phyloP scores from a whole-genome alignment of 2,113 vertebrate species.

The Limanda limanda region DNA sequence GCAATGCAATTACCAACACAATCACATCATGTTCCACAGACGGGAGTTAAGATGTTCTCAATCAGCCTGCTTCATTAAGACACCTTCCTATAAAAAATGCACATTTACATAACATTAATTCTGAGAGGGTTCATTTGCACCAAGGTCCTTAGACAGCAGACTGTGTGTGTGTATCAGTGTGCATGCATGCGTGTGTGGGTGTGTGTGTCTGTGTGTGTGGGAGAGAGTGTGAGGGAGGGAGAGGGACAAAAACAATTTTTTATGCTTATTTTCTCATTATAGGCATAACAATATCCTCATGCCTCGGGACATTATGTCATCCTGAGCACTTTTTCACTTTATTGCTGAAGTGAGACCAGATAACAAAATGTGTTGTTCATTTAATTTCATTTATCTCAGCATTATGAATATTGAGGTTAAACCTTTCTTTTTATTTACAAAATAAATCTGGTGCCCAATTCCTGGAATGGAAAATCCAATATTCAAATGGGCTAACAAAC shows the following conservation, averaged over 20 bases:
- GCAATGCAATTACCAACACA: slow-evolving; percentile 75
- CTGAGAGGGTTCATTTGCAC: slow-evolving; percentile 38
- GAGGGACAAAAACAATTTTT: not conserved
- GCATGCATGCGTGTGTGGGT: not conserved
- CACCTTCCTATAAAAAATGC: slow-evolving; percentile 54
- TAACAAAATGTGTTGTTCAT: slow-evolving; percentile 8
- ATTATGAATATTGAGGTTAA: slow-evolving; percentile 24
- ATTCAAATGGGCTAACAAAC: slow-evolving; percentile 23
- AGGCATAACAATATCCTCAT: slow-evolving; percentile 22
- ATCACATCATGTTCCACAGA: slow-evolving; percentile 61
- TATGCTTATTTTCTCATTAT: slow-evolving; percentile 38
- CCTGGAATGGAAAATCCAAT: slow-evolving; percentile 9
- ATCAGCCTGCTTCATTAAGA: slow-evolving; percentile 69
- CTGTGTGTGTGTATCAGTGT: not conserved
- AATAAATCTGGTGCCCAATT: slow-evolving; percentile 22
- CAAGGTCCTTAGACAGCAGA: slow-evolving; percentile 16
- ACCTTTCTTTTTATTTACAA: slow-evolving; percentile 21
- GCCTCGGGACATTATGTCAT: slow-evolving; percentile 30
- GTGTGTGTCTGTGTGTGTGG: not conserved
- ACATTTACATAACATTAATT: slow-evolving; percentile 51
- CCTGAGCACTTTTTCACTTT: slow-evolving; percentile 35
- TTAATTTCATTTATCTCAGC: slow-evolving; percentile 20
- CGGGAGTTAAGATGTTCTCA: slow-evolving; percentile 66
- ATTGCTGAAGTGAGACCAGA: slow-evolving; percentile 26
- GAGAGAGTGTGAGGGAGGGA: not conserved